Evolutionary conservation across 2,797 vertebrate genomes (phyloP).

Genomic region (Echeneis naucrates): DNA sequence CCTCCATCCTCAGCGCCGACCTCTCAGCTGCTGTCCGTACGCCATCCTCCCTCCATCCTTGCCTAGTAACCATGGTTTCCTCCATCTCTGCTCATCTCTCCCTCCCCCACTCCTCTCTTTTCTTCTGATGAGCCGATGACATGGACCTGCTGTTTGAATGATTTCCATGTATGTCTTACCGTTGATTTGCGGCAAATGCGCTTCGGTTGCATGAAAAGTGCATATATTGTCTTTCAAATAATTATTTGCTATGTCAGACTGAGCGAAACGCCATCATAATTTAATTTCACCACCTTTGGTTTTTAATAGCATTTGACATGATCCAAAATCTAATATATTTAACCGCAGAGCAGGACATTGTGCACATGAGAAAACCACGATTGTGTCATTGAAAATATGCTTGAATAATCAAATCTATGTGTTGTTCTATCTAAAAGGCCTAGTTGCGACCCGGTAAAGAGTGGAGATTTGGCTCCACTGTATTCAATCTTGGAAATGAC

Average conservation of each 20-base stretch:
- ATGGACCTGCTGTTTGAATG: conserved; percentile 47
- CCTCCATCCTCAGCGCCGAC: conserved; percentile 13
- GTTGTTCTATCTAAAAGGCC: background rate
- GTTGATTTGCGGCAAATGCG: conserved; percentile 34
- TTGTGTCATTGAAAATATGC: background rate
- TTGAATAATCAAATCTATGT: background rate
- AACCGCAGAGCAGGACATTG: background rate
- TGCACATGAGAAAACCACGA: background rate
- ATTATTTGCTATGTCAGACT: background rate
- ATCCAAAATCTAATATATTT: background rate
- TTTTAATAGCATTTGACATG: background rate
- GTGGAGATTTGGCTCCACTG: conserved; percentile 7
- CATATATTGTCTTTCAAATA: background rate
- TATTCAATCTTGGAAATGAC: conserved; percentile 46
- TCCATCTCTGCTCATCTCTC: conserved; percentile 65
- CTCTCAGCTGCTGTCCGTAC: conserved; percentile 20
- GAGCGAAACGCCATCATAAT: background rate
- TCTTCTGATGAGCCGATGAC: conserved; percentile 67
- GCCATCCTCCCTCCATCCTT: conserved; percentile 55
- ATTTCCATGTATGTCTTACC: conserved; percentile 56
- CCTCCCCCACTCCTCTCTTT: conserved; percentile 61
- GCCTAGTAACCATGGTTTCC: conserved; percentile 74
- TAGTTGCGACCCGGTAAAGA: background rate
- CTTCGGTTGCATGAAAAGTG: background rate
- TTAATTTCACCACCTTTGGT: background rate